These are phyloP conservation scores for Myxocyprinus asiaticus DNA, from an alignment of 2,113 vertebrate genomes.

Conservation along the genomic window DNA sequence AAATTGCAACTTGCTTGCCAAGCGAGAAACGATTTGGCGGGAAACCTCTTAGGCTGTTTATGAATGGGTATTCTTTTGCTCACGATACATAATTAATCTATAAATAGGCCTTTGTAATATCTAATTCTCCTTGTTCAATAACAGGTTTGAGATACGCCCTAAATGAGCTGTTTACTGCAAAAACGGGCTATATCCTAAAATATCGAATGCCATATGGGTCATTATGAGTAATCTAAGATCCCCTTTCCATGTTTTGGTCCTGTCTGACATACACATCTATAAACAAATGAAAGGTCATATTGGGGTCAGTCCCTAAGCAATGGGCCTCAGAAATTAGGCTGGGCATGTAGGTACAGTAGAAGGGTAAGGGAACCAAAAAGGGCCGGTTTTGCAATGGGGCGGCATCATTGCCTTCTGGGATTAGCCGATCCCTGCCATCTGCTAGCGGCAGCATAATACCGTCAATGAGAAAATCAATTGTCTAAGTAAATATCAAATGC, in stretches of 20 bases:
- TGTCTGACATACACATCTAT: too few relatives aligned
- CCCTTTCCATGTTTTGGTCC: too few relatives aligned
- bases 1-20: conserved; percentile 9
- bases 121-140: too few relatives aligned
- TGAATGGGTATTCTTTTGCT: too few relatives aligned
- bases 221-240: too few relatives aligned
- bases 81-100: too few relatives aligned
- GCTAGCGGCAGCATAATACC: conserved; percentile 69
- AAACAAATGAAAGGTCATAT: conserved; percentile 13
- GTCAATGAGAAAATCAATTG: conserved; percentile 67
- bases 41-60: not conserved
- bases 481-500: conserved; percentile 66
- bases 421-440: conserved; percentile 71
- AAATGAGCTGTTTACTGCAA: too few relatives aligned
- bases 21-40: not conserved
- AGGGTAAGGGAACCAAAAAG: not conserved
- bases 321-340: not conserved
- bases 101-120: too few relatives aligned
- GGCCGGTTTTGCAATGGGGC: conserved; percentile 1
- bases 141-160: too few relatives aligned
- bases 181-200: too few relatives aligned
- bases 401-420: conserved; percentile 59
- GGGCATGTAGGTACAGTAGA: not conserved
- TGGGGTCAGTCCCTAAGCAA: not conserved
- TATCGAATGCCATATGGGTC: too few relatives aligned